phyloP scores from a whole-genome alignment of 2,797 vertebrate genomes.

The Fratercula arctica region DNA sequence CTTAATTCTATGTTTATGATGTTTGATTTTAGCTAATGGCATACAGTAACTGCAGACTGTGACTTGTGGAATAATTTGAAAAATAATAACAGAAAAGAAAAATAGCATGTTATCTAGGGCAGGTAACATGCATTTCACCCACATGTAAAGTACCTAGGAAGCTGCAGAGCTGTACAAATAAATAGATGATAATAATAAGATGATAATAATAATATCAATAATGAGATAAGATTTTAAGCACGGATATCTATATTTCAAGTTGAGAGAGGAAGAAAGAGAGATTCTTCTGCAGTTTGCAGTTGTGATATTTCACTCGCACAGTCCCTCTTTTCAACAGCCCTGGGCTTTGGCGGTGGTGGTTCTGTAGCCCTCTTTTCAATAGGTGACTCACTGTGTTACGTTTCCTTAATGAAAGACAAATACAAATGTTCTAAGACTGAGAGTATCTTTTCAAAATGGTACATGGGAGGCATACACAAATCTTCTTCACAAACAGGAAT shows the following conservation, averaged over 20 bases:
- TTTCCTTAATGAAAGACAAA: conserved; percentile 40
- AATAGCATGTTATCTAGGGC: not conserved
- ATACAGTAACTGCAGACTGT: not conserved
- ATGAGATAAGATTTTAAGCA: not conserved
- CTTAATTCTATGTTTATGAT: conserved; percentile 11
- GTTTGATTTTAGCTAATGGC: not conserved
- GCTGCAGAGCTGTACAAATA: not conserved
- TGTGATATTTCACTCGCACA: not conserved
- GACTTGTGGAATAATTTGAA: not conserved
- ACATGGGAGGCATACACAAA: conserved; percentile 1
- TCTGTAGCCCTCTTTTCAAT: not conserved
- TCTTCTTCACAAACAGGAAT: conserved; percentile 6
- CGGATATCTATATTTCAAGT: not conserved
- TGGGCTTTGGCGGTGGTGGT: not conserved
- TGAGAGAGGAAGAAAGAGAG: not conserved
- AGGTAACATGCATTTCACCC: not conserved
- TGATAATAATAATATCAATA: not conserved
- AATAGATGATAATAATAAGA: not conserved
- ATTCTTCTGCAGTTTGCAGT: not conserved
- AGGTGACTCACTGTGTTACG: not conserved
- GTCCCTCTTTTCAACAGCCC: not conserved
- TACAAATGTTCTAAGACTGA: not conserved
- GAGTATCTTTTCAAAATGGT: not conserved
- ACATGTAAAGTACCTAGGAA: not conserved
- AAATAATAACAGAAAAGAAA: conserved; percentile 6